Evolutionary conservation across 2,888 invertebrate species (phyloP).

Genomic region (Apodemia duryi): DNA sequence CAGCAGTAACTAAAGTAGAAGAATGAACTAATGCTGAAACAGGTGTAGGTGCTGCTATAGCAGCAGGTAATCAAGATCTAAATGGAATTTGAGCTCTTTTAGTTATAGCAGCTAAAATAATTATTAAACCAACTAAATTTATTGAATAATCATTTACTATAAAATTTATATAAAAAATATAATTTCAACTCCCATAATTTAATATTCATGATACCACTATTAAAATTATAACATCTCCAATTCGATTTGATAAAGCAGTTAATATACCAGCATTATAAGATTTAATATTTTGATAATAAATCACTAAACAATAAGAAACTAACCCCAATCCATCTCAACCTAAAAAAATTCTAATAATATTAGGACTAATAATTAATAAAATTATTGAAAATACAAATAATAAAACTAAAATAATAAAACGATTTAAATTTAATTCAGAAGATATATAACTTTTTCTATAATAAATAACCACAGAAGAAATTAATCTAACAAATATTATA

Average conservation of each 20-base stretch:
- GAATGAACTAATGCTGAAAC: constrained; percentile 74
- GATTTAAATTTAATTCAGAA: constrained; percentile 28
- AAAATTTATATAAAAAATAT: constrained; percentile 74
- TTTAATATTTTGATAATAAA: constrained; percentile 75
- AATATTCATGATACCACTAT: constrained; percentile 78
- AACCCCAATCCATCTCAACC: constrained; percentile 87
- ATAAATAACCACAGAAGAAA: constrained; percentile 82
- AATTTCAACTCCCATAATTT: constrained; percentile 47
- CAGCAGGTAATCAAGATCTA: constrained; percentile 78
- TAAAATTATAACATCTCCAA: constrained; percentile 85
- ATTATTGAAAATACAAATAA: background rate
- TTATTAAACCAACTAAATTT: constrained; percentile 57
- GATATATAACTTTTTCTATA: constrained; percentile 83
- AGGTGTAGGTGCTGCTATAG: constrained; percentile 88
- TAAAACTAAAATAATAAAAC: constrained; percentile 1
- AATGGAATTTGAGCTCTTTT: constrained; percentile 1
- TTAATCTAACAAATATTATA: constrained; percentile 81
- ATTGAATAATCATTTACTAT: constrained; percentile 63
- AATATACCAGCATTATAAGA: constrained; percentile 85
- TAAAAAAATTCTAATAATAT: background rate
- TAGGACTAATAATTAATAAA: background rate
- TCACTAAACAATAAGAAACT: constrained; percentile 78
- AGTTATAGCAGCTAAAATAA: constrained; percentile 81
- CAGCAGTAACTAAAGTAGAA: constrained; percentile 81
- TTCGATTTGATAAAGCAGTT: constrained; percentile 69